phyloP scores from a whole-genome alignment of 1,140 invertebrate species.

The Drosophila albomicans region DNA sequence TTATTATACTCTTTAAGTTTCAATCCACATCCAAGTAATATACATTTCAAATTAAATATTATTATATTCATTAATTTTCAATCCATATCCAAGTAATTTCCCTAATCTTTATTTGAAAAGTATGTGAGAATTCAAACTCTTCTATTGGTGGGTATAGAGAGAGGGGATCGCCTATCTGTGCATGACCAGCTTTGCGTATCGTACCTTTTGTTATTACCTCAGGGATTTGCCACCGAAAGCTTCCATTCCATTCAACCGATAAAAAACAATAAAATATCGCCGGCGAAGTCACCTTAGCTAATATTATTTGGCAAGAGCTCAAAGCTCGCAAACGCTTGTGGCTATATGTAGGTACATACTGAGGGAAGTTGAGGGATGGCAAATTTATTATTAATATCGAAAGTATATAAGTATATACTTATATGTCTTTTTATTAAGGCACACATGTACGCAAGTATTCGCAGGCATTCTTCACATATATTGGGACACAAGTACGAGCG shows the following conservation, averaged over 20 bases:
- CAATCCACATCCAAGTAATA: background rate
- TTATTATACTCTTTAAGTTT: too few relatives aligned
- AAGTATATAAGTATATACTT: slow-evolving; percentile 37
- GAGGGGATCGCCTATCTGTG: background rate
- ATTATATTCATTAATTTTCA: too few relatives aligned
- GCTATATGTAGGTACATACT: background rate
- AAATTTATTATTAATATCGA: slow-evolving; percentile 61
- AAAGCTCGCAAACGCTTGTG: slow-evolving; percentile 23
- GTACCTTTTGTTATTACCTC: slow-evolving; percentile 20
- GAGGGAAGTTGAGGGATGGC: background rate
- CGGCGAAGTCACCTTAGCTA: slow-evolving; percentile 28
- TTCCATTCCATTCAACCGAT: slow-evolving; percentile 39
- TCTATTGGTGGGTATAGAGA: background rate
- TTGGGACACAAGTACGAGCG: background rate
- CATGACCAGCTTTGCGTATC: background rate
- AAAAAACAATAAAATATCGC: slow-evolving; percentile 64
- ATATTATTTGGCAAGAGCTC: slow-evolving; percentile 48
- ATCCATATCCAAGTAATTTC: background rate
- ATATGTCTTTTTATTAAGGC: slow-evolving; percentile 43
- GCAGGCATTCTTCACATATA: slow-evolving; percentile 1
- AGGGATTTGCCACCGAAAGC: slow-evolving; percentile 17
- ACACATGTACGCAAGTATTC: background rate
- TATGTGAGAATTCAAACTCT: background rate
- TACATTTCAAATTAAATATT: too few relatives aligned
- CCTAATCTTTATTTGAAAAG: background rate